These are phyloP conservation scores for Oscheius sp. DNA, from an alignment of 2,888 invertebrate genomes.

Conservation along the genomic window DNA sequence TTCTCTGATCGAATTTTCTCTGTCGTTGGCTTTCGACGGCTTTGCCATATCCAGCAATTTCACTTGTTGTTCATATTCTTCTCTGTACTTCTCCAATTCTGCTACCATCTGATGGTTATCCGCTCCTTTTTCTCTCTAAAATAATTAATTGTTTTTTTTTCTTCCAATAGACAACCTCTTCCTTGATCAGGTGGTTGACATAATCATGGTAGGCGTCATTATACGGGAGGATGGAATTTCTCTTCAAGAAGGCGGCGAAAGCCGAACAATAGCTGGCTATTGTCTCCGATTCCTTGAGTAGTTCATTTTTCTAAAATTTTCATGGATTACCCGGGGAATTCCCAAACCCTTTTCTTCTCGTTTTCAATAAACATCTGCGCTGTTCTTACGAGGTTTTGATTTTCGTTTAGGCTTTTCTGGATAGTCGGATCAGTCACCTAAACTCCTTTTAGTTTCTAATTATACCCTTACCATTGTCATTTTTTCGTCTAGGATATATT, in stretches of 20 bases:
- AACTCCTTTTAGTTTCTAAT: background rate
- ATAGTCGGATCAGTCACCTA: background rate
- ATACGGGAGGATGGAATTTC: constrained; percentile 39
- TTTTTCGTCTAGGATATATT: constrained; percentile 6
- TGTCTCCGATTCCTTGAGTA: constrained; percentile 9
- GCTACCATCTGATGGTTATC: background rate
- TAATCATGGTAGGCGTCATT: constrained; percentile 43
- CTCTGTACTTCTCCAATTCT: background rate
- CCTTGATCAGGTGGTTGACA: constrained; percentile 37
- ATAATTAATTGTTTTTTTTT: background rate
- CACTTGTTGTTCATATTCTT: constrained; percentile 12
- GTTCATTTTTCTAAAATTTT: constrained; percentile 6
- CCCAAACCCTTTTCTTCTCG: background rate
- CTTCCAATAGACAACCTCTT: constrained; percentile 20
- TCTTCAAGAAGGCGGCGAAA: constrained; percentile 34
- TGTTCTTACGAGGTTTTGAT: background rate
- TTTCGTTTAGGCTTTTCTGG: constrained; percentile 9
- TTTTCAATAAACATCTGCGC: background rate
- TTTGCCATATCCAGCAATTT: background rate
- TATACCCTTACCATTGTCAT: constrained; percentile 2
- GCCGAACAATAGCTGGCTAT: constrained; percentile 5
- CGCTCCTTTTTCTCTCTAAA: background rate
- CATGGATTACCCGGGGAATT: background rate
- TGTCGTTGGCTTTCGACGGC: background rate
- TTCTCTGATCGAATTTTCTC: background rate